Percentiles rank a stretch among this genome's conserved stretches.
Conservation (phyloP, 2,888 invertebrate genomes). For the Hecatera dysodea region DNA sequence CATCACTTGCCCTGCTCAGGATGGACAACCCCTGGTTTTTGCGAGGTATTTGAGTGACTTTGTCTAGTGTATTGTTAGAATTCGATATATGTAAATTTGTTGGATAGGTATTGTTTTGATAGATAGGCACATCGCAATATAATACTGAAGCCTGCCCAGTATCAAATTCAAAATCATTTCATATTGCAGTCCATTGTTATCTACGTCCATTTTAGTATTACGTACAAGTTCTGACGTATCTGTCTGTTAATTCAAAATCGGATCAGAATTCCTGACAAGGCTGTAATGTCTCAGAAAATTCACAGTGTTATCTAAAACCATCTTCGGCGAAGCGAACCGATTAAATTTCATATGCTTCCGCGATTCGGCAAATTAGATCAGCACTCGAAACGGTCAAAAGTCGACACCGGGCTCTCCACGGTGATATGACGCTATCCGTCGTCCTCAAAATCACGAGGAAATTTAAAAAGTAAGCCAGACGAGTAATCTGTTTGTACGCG, state of each 20-base stretch:
- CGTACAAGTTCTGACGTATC: background rate
- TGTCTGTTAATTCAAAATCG: constrained; percentile 11
- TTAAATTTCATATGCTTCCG: constrained; percentile 89
- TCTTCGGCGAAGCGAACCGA: constrained; percentile 75
- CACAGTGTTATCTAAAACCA: constrained; percentile 57
- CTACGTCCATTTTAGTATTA: background rate
- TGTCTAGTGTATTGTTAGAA: background rate
- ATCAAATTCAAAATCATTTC: constrained; percentile 10
- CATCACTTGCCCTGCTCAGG: constrained; percentile 4
- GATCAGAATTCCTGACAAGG: constrained; percentile 13
- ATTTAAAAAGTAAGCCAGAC: constrained; percentile 80
- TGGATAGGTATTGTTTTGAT: background rate
- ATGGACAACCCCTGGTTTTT: background rate
- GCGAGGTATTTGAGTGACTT: background rate
- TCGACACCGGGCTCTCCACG: constrained; percentile 85
- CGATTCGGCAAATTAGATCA: constrained; percentile 89
- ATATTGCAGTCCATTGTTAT: constrained; percentile 19
- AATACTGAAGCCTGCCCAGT: background rate
- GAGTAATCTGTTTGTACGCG: constrained; percentile 42
- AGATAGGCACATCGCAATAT: background rate
- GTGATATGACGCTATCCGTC: constrained; percentile 77
- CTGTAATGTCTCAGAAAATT: constrained; percentile 67
- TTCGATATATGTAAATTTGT: background rate
- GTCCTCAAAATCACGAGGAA: constrained; percentile 78
- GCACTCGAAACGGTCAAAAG: constrained; percentile 89